Conservation (phyloP, 2,797 vertebrate genomes). For the Menidia menidia region DNA sequence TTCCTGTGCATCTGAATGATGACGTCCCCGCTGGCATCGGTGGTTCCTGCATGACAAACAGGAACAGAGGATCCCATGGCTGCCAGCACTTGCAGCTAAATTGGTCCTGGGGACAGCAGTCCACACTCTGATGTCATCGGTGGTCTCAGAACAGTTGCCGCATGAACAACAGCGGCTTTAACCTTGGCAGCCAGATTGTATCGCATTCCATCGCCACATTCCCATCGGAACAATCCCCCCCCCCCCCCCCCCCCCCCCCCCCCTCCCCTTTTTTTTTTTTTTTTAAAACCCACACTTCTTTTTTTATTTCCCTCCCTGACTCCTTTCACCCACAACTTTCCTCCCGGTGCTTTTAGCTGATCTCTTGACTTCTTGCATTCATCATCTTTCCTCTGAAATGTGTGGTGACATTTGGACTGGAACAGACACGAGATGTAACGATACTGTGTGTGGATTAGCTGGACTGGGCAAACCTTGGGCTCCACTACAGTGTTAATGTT, state of each 20-base stretch:
- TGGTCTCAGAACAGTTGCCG: constrained; percentile 76
- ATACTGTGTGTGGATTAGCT: not conserved
- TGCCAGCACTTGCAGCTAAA: constrained; percentile 66
- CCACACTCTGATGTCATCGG: constrained; percentile 66
- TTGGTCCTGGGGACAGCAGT: constrained; percentile 56
- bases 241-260: no score
- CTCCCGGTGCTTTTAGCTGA: not conserved
- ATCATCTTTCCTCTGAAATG: constrained; percentile 9
- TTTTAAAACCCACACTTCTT: no score
- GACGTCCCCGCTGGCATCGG: constrained; percentile 67
- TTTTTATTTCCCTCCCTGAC: not conserved
- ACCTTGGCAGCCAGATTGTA: constrained; percentile 68
- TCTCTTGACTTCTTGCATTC: not conserved
- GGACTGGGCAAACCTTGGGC: not conserved
- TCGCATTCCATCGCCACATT: constrained; percentile 48
- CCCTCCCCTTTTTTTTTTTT: no score
- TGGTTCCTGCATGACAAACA: constrained; percentile 65
- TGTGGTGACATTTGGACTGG: not conserved
- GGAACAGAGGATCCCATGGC: constrained; percentile 64
- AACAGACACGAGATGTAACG: not conserved
- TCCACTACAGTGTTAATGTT: not conserved
- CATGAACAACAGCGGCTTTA: constrained; percentile 72
- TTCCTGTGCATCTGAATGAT: constrained; percentile 54
- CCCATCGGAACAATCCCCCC: constrained; percentile 10
- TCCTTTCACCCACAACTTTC: not conserved